phyloP scores from a whole-genome alignment of 2,113 vertebrate species.

The Calyptomena viridis region DNA sequence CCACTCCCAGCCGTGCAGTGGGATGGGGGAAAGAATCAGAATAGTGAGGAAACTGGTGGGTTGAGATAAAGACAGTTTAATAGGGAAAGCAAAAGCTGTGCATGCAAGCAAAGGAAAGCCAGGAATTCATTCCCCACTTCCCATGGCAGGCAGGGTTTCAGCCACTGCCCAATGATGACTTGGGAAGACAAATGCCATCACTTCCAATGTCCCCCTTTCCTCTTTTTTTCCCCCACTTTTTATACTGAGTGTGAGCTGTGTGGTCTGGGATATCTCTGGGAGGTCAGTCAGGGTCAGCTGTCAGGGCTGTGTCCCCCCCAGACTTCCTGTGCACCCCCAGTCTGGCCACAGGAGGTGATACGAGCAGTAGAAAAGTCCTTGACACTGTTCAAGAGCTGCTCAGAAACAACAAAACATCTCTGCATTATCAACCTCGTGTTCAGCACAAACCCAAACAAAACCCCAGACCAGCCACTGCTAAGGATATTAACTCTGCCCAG shows the following conservation, averaged over 20 bases:
- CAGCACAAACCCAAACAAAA: background rate
- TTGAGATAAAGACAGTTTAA: background rate
- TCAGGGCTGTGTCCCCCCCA: background rate
- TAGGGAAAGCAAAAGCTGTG: background rate
- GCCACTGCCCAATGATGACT: accelerated
- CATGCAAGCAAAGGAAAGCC: background rate
- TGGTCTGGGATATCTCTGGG: background rate
- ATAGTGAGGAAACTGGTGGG: background rate
- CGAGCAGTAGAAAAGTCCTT: background rate
- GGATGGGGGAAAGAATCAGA: background rate
- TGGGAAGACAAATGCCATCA: background rate
- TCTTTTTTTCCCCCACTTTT: background rate
- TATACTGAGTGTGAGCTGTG: background rate
- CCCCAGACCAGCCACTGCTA: background rate
- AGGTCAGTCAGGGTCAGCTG: background rate
- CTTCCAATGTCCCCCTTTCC: background rate
- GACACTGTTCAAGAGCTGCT: background rate
- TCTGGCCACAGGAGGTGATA: background rate
- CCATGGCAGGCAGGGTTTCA: background rate
- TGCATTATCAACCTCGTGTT: background rate
- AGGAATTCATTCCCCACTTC: background rate
- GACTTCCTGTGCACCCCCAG: background rate
- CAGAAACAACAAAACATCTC: background rate
- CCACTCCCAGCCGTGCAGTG: background rate
- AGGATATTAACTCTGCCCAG: background rate